These are phyloP conservation scores for Eptatretus atami DNA, from an alignment of 2,797 vertebrate genomes.

Conservation along the genomic window DNA sequence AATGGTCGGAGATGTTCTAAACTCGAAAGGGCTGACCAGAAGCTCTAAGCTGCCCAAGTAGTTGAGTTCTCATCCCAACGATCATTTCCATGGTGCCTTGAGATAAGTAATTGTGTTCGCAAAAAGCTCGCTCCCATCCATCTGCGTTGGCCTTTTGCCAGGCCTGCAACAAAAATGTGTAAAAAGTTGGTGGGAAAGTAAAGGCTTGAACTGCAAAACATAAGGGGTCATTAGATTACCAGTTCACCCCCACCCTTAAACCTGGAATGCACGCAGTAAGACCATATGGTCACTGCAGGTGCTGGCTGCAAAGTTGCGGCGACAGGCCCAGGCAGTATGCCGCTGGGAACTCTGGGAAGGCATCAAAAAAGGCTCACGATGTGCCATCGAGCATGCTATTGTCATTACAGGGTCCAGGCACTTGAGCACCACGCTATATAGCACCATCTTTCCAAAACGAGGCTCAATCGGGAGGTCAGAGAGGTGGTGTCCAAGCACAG, in stretches of 20 bases:
- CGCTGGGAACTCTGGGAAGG: constrained; percentile 41
- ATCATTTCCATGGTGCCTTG: constrained; percentile 82
- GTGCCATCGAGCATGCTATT: constrained; percentile 57
- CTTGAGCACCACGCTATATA: constrained; percentile 51
- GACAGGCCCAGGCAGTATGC: constrained; percentile 36
- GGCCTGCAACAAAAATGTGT: constrained; percentile 17
- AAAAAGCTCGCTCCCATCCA: constrained; percentile 61
- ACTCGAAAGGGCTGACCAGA: constrained; percentile 24
- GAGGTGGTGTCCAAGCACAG: constrained; percentile 58
- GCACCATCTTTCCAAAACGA: constrained; percentile 85
- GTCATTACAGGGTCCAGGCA: constrained; percentile 81
- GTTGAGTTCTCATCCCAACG: constrained; percentile 52
- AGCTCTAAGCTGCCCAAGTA: constrained; percentile 67
- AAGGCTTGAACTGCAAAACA: neutral
- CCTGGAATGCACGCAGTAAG: constrained; percentile 71
- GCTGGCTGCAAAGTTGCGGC: constrained; percentile 36
- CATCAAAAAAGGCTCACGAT: constrained; percentile 55
- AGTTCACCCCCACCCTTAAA: constrained; percentile 11
- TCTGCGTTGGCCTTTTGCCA: constrained; percentile 70
- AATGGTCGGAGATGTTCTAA: too few relatives aligned
- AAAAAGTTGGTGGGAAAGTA: neutral
- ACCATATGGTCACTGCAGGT: constrained; percentile 88
- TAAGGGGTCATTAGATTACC: neutral
- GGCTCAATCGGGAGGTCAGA: constrained; percentile 63
- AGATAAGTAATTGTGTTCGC: constrained; percentile 71